Base-by-base conservation (phyloP, 2,888 invertebrate species). In the Aphelenchoides bicaudatus region DNA sequence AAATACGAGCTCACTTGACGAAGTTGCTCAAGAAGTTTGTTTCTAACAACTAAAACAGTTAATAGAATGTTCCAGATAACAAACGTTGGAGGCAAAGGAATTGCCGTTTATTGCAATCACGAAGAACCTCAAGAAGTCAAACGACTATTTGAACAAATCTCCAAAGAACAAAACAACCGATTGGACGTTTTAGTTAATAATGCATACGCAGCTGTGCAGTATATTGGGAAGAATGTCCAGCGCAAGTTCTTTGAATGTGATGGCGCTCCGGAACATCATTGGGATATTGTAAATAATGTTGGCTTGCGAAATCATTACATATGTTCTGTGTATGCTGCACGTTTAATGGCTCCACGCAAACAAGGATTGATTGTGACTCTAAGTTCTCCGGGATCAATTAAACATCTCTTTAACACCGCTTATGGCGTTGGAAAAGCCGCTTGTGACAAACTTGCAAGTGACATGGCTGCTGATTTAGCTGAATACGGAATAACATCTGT, bases 71-170 rank as follows among this genome's bases (percentile, higher is more conserved):
- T 19, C 8, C 23, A 43, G 43, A 74, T 81, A 46, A 74, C 74
- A 21, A 61, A 62, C 0, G 66, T 78, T 6, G 81, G 81, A 39
- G 81, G 81, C 0, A 68, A 68, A 47, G 80, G 80, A 30, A 77
- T 81, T 27, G 78, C 81, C 3, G 74, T 81, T 1, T 79, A 78
- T 58, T 80, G 80, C 66, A 80, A 82, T 59, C 81, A 82, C 65
- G 67, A 66, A 5, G 78, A 80, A 29, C 78, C 78, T 56, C 73
- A 72, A 2, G 79, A 82, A 27, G 70, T 81, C 8, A 63, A 80
- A 52, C 54, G 61, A n/a, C 59, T 81, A 50, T 81, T 81, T 66
- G 72, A 78, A 21, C 63, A 57, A n/a, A 73, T 81, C 27, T 60
- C 57, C 63, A 27, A 23, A 19, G 61, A 61, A 27, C 39, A 56